Base-by-base conservation (phyloP, 2,888 invertebrate species). In the Pachydiplax longipennis region DNA sequence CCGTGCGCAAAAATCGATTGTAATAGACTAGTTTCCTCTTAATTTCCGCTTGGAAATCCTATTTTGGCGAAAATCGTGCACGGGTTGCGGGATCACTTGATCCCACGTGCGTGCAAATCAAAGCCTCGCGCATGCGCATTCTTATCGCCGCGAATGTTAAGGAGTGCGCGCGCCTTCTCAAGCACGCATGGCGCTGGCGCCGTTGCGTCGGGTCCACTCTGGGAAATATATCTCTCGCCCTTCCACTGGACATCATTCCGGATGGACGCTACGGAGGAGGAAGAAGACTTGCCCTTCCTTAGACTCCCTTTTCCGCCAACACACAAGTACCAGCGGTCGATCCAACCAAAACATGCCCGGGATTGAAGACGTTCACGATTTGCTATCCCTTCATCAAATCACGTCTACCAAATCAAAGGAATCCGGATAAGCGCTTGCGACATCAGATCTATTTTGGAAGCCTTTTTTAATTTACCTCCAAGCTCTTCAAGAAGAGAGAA, bases 41-140 rank as follows among this genome's bases (percentile, higher is more conserved):
- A 31, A 73, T 73, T 58, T 83, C 58, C 48, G 58, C 35, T 12
- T 37, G 87, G 73, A 61, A 22, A n/a, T 61, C 61, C 35, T 37
- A 65, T 87, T 61, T 6, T 35, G 53, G 83, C 31, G 12, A 22
- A 35, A 35, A 35, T 61, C 83, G 87, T 61, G 61, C 87, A 22
- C 31, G 37, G 87, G n/a, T 87, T 87, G 65, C 87, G 31, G 61
- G 37, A 87, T 31, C 58, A 22, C 61, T 87, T 87, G 37, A 65
- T 65, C 61, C 87, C 87, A 87, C 87, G 87, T 87, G 87, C 87
- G 83, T 87, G 87, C 58, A 58, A 83, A n/a, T 35, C 22, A 37
- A n/a, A 22, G 31, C 35, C 15, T 6, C 31, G 4, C 22, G 35
- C 40, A 35, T 40, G 40, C 81, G 81, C 40, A 10, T 18, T 81